Percentiles rank a stretch among this genome's conserved stretches.
phyloP scores from a whole-genome alignment of 2,113 vertebrate genomes.

The Gopherus evgoodei region DNA sequence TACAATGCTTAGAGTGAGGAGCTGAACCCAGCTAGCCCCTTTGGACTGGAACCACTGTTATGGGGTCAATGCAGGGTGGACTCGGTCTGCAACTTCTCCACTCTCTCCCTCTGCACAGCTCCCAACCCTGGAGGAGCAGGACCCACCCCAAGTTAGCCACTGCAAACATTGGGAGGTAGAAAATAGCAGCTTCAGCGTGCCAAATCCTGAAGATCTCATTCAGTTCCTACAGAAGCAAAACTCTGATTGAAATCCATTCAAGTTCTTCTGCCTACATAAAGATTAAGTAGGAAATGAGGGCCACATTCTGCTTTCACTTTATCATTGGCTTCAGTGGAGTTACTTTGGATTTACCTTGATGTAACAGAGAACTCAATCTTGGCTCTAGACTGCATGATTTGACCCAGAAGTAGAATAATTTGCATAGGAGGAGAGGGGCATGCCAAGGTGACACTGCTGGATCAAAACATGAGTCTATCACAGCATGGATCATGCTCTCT shows the following conservation, averaged over 20 bases:
- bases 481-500: neutral
- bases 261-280: slow-evolving; percentile 10
- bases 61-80: neutral
- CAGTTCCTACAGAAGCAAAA: slow-evolving; percentile 56
- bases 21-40: neutral
- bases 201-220: neutral
- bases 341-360: slow-evolving; percentile 51
- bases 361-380: slow-evolving; percentile 22
- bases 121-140: neutral
- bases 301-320: neutral
- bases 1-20: neutral
- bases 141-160: neutral
- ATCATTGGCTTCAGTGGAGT: neutral
- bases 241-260: neutral
- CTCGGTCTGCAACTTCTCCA: neutral
- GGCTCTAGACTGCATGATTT: slow-evolving; percentile 34
- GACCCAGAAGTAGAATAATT: neutral
- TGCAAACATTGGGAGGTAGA: neutral
- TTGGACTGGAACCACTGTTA: neutral
- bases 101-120: neutral
- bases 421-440: slow-evolving; percentile 15
- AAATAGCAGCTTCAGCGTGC: slow-evolving; percentile 35
- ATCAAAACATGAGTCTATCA: neutral
- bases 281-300: neutral
- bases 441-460: slow-evolving; percentile 1